Evolutionary conservation across 1,140 invertebrate genomes (phyloP).

Genomic region (Campoletis sonorensis): DNA sequence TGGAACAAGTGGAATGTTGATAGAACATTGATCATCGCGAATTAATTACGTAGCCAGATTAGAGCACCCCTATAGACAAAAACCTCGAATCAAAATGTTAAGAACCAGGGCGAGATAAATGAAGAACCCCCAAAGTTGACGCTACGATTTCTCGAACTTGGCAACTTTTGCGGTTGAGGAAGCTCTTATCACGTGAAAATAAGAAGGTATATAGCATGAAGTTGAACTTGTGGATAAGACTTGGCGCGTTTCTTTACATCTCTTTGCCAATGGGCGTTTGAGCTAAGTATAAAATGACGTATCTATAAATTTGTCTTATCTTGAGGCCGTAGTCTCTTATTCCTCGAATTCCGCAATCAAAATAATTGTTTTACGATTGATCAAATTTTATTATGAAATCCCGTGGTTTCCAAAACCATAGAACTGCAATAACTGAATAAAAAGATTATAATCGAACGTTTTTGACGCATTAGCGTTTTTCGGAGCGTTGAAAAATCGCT

Average conservation of each 20-base stretch:
- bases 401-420: too few species aligned
- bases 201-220: not conserved
- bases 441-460: too few species aligned
- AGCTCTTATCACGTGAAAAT: constrained; percentile 2
- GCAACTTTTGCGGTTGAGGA: not conserved
- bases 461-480: too few species aligned
- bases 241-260: not conserved
- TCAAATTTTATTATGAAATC: too few species aligned
- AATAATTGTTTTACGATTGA: too few species aligned
- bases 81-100: constrained; percentile 1
- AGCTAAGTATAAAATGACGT: not conserved
- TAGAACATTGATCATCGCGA: constrained; percentile 11
- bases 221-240: not conserved
- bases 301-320: not conserved
- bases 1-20: not conserved
- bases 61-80: not conserved
- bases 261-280: not conserved
- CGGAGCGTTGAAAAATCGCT: not conserved
- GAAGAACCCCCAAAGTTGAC: not conserved
- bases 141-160: not conserved
- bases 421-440: too few species aligned
- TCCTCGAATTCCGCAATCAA: too few species aligned
- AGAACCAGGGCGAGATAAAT: not conserved
- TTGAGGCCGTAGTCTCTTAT: too few species aligned
- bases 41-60: not conserved